Base-by-base conservation (phyloP, 2,888 invertebrate species). In the Thelaira solivaga region DNA sequence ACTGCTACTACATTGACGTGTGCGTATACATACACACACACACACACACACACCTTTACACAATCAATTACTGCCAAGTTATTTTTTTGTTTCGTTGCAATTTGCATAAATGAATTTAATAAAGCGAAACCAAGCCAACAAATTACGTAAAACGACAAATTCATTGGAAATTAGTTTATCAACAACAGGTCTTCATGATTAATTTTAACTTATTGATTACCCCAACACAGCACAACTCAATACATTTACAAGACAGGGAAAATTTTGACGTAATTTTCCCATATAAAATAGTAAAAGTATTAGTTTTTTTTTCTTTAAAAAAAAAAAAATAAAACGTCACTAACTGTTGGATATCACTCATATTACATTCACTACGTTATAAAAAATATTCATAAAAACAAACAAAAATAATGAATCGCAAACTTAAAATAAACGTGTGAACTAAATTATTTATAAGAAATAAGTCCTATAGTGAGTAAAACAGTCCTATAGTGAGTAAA, bases 31-130 rank as follows among this genome's bases (percentile, higher is more conserved):
- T n/a, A 45, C 10, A 61, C 18, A 16, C n/a, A 43, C 31, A 31
- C 10, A 26, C 26, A 2, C 1, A 7, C 24, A 13, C n/a, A 39
- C n/a, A 49, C 11, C n/a, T n/a, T n/a, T n/a, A n/a, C n/a, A n/a
- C n/a, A n/a, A n/a, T n/a, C n/a, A n/a, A n/a, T n/a, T n/a, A n/a
- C n/a, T n/a, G n/a, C n/a, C 18, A 10, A 26, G 22, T 18, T 7
- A 45, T 22, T 45, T 13, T 26, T 41, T 24, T 55, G 18, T 39
- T 24, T 18, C 22, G 31, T 45, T 11, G 11, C 16, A 43, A 49
- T 55, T 72, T 71, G 55, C 43, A 67, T 73, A 67, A 77, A 41
- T 47, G 29, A 62, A 55, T 62, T 77, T 67, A 67, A 77, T 73
- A 73, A 67, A 61, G 16, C 26, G 3, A 29, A 8, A 41, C 13